Base-by-base conservation (phyloP, 2,113 vertebrate species). In the Myiopsitta monachus region DNA sequence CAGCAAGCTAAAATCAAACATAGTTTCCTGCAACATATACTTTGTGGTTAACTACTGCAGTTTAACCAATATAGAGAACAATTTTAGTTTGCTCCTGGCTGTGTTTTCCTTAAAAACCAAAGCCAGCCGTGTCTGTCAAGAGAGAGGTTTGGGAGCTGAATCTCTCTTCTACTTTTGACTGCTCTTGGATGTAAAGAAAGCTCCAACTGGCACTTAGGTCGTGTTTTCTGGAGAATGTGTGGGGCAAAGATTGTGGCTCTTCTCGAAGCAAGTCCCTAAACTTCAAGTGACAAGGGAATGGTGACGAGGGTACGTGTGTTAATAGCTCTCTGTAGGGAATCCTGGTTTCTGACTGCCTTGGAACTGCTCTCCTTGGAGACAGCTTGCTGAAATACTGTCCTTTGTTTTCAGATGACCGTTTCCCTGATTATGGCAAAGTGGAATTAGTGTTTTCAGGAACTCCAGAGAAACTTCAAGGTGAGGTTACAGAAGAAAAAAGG, bases 371-470 rank as follows among this genome's bases (percentile, higher is more conserved):
- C 14, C 31, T 62, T 39, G 27, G 30, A 87, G 33, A 46, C 1
- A 83, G 30, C 19, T 63, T 94, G 54, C 18, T 94, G 39, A 96
- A 85, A 67, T 83, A 33, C 31, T 70, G 0, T 97, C 87, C 70
- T 98, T 85, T 87, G 26, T 92, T 98, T 98, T 86, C 96, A 99
- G 99, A 99, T 97, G 97, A 98, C 85, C 98, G 98, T 96, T 99
- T 99, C 95, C 98, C 99, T 77, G 98, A 99, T 93, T 98, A 98
- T 1, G 98, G 99, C 33, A 99, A 98, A 98, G 98, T 99, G 81
- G 99, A 99, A 92, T 94, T 99, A 68, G 97, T 99, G 59, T 99
- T 99, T 97, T 99, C 99, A 7, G 98, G 98, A 96, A 98, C 98
- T 63, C 99, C 99, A 7, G 99, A 99, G 96, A 99, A 98, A 96